Evolutionary conservation across 2,888 invertebrate species (phyloP), one percentile per base, ranked within the genome.

Genomic region (Drosophila austrosaltans): DNA sequence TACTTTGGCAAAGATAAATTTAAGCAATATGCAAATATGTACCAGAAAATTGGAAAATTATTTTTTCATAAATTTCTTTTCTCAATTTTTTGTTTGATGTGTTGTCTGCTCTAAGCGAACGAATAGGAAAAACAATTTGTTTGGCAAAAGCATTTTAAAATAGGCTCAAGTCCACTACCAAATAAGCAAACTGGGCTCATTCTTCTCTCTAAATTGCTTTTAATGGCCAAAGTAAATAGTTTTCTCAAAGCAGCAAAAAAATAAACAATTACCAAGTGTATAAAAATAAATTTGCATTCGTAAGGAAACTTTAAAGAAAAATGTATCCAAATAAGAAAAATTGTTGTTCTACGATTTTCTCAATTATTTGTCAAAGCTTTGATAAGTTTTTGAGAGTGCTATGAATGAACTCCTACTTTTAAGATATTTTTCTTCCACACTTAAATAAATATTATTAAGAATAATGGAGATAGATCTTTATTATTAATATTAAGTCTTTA

Each of bases 21-120:
- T 81, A 75, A 84, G 72, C 78, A 79, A 87, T 84, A 89, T 89
- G 89, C 88, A 85, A 89, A 89, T 89, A 64, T 40, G 25, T 57
- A 42, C 39, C 32, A 32, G 25, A 59, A 72, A 56, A 71, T 64
- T 64, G 61, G 54, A 59, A 72, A 89, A 83, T 87, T 67, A 72
- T 80, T 76, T 76, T 75, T 57, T 63, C 69, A 71, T 39, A 68
- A 69, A 70, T 72, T 60, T 66, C 61, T 66, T 66, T 70, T 60
- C 63, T 74, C 67, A 54, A 77, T 69, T 77, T 77, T 77, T 74
- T 44, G 53, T 42, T 32, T 66, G 16, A 12, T 66, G 16, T 63
- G 25, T 53, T 59, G 16, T 59, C 39, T 44, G 61, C n/a, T 59
- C 39, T 44, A 57, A 39, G 57, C 25, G 54, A 32, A 12, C 3